Base-by-base conservation (phyloP, 2,113 vertebrate genomes). In the Microcebus lehilahytsara region DNA sequence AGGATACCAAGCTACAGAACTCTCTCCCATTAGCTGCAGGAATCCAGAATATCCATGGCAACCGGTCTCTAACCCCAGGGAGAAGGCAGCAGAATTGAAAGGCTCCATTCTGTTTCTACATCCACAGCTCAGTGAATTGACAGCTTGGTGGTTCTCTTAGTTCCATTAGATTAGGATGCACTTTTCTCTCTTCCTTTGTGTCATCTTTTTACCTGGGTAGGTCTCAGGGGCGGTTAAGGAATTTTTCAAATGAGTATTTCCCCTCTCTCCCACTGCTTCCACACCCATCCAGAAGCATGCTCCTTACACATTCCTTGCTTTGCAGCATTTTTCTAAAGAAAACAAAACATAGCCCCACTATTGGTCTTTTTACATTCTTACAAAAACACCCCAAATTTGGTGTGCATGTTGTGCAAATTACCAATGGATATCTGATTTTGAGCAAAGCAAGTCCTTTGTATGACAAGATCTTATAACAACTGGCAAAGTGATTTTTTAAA, bases 21-120 rank as follows among this genome's bases (percentile, higher is more conserved):
- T 99, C 99, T 99, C 99, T 99, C 99, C 99, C 98, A 99, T 99
- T 99, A 99, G 99, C 99, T 98, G 99, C 99, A 99, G 99, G 99
- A 99, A 98, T 99, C 99, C 98, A 99, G 98, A 98, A 99, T 99
- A 99, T 99, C 99, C 99, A 99, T 99, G 99, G 99, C 99, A 99
- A 99, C 99, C 98, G 11, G 98, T 98, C 99, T 99, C 98, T 99
- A 99, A 99, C 99, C 98, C 98, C 98, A 96, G 99, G 99, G 99
- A 99, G 99, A 99, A 99, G 99, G 99, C 98, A 98, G 99, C 98
- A 91, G 97, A 99, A 99, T 97, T 99, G 99, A 99, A 99, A 99
- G 98, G 98, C 99, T 99, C 98, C 98, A 98, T 99, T 99, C 99
- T 99, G 99, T 98, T 99, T 99, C 98, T 98, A 99, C 98, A 98